Base-by-base conservation (phyloP, 2,888 invertebrate genomes). In the Aleiodes alternator region DNA sequence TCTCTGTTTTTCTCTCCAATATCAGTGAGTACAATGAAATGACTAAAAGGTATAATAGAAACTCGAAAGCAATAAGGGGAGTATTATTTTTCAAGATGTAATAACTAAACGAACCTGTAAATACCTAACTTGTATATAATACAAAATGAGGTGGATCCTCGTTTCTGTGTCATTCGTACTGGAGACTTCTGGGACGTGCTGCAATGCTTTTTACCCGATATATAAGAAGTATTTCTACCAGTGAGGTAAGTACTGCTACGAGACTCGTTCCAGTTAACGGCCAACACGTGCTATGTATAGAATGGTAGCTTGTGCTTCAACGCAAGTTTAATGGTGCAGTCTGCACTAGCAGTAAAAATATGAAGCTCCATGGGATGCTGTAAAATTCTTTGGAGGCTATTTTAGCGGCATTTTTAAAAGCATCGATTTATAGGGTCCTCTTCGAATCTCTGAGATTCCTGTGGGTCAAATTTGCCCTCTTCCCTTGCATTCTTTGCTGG, bases 301-400 rank as follows among this genome's bases (percentile, higher is more conserved):
- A 59, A 68, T 70, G 72, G 74, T 71, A 55, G 57, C 69, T 48
- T 69, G 23, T 23, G 76, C 61, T 77, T 75, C 71, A 72, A 80
- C 56, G 72, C 77, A 23, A 23, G 72, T 83, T 84, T 84, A 82
- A 83, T 82, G 80, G 69, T 76, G 56, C 82, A 76, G 79, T 80
- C 70, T 82, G 83, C 80, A 77, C 51, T 75, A 80, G 75, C 80
- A 78, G 75, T 84, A 82, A 84, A 83, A 83, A 79, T 82, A 76
- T 66, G 76, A 64, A 56, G 73, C 61, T 23, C 57, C 31, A 50
- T 23, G 56, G 72, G 66, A 72, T 79, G 79, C 77, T 78, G 69
- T 78, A 80, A 79, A 81, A 80, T 76, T 59, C 73, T 78, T 80
- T 78, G 23, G 57, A 51, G 31, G 72, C 72, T 50, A 51, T 51